phyloP scores from a whole-genome alignment of 2,113 vertebrate genomes.

The Psettodes erumei region DNA sequence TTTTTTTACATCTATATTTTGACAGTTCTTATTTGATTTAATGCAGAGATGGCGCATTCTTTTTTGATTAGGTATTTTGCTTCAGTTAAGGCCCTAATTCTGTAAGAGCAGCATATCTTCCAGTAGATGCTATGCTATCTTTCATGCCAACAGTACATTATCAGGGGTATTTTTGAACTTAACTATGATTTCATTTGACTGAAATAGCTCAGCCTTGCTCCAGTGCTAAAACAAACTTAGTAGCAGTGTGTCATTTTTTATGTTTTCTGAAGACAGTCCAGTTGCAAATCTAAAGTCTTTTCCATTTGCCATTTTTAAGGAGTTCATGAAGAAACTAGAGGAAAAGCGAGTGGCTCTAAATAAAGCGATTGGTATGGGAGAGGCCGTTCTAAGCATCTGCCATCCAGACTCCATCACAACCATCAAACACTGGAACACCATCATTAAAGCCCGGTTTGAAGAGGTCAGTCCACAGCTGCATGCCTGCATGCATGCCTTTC shows the following conservation, averaged over 20 bases:
- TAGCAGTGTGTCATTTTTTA: constrained; percentile 34
- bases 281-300: constrained; percentile 51
- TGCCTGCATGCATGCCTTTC: constrained; percentile 6
- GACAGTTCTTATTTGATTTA: background rate
- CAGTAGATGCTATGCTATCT: constrained; percentile 36
- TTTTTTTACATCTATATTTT: background rate
- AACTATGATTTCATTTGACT: constrained; percentile 66
- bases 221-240: constrained; percentile 27
- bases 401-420: constrained; percentile 98
- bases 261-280: constrained; percentile 39
- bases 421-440: constrained; percentile 99
- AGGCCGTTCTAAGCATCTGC: constrained; percentile 93
- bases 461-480: constrained; percentile 87
- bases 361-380: constrained; percentile 93
- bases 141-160: constrained; percentile 46
- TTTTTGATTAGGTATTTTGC: background rate
- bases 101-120: constrained; percentile 28
- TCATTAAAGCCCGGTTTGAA: constrained; percentile 97
- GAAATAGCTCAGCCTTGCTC: constrained; percentile 35
- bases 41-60: background rate
- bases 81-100: constrained; percentile 19
- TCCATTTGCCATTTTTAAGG: constrained; percentile 80
- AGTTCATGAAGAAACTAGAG: constrained; percentile 96
- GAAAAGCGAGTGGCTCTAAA: constrained; percentile 91
- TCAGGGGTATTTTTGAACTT: constrained; percentile 38